Evolutionary conservation across 1,140 invertebrate genomes (phyloP).

Genomic region (Sinella curviseta): DNA sequence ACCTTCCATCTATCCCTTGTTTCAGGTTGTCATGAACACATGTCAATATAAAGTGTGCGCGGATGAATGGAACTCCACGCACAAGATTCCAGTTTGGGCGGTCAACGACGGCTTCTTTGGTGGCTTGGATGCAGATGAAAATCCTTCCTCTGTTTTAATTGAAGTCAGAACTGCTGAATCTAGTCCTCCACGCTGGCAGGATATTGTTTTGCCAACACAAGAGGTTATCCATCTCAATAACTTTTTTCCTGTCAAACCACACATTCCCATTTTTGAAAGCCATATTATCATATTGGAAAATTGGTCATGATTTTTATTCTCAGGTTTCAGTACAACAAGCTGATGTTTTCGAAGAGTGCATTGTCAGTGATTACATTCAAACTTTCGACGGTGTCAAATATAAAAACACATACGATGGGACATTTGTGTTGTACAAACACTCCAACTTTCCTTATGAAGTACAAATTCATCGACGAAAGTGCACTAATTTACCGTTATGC

Average conservation of each 20-base stretch:
- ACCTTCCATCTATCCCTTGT: background rate
- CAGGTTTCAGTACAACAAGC: constrained; percentile 45
- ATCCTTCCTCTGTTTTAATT: constrained; percentile 28
- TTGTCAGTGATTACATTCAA: constrained; percentile 35
- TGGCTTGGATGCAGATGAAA: constrained; percentile 28
- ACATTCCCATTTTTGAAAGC: background rate
- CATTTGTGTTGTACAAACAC: constrained; percentile 49
- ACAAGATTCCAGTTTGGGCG: constrained; percentile 48
- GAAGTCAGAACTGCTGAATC: constrained; percentile 41
- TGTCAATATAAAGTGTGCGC: constrained; percentile 48
- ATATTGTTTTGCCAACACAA: constrained; percentile 45
- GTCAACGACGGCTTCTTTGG: constrained; percentile 47
- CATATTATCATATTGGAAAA: background rate
- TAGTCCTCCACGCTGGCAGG: constrained; percentile 47
- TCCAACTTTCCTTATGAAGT: constrained; percentile 47
- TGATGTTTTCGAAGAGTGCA: constrained; percentile 48
- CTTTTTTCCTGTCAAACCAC: background rate
- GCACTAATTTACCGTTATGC: constrained; percentile 44
- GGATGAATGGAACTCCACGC: constrained; percentile 50
- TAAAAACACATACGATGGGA: constrained; percentile 46
- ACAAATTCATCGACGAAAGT: constrained; percentile 46
- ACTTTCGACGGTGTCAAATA: constrained; percentile 49
- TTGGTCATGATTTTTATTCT: constrained; percentile 10
- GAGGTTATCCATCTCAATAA: constrained; percentile 47
- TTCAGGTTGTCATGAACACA: constrained; percentile 44